A percentile compares a stretch with the other conserved stretches of the same genome.
These are phyloP conservation scores for Cynocephalus volans DNA, from an alignment of 2,113 vertebrate genomes.

Conservation along the genomic window DNA sequence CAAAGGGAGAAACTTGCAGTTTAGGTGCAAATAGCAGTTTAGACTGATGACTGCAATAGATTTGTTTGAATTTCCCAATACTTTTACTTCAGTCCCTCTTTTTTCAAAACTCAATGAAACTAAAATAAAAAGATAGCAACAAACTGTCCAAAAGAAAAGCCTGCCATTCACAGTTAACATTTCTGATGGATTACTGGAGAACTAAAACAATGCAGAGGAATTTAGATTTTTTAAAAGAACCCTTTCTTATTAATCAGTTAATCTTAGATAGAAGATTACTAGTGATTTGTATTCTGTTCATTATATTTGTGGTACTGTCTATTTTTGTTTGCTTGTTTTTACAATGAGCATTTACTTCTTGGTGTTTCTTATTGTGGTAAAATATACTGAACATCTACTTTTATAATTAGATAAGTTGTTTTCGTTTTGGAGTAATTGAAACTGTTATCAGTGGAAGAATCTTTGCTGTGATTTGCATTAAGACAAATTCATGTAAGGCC, in stretches of 20 bases:
- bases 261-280: background rate
- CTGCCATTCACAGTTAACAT: background rate
- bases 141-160: background rate
- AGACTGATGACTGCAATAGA: background rate
- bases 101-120: background rate
- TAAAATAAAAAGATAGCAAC: background rate
- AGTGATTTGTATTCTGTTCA: background rate
- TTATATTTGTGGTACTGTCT: background rate
- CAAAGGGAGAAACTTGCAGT: background rate
- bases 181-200: background rate
- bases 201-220: background rate
- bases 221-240: background rate
- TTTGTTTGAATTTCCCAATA: background rate
- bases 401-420: constrained; percentile 10
- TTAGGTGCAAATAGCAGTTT: background rate
- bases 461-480: background rate
- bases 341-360: background rate
- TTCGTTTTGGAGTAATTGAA: constrained; percentile 16
- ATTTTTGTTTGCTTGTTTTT: background rate
- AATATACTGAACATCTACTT: background rate
- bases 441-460: background rate
- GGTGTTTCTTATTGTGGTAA: constrained; percentile 4
- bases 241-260: background rate
- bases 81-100: background rate
- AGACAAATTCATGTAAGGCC: background rate